Evolutionary conservation across 2,888 invertebrate genomes (phyloP).

Genomic region (Acanthosoma haemorrhoidale): DNA sequence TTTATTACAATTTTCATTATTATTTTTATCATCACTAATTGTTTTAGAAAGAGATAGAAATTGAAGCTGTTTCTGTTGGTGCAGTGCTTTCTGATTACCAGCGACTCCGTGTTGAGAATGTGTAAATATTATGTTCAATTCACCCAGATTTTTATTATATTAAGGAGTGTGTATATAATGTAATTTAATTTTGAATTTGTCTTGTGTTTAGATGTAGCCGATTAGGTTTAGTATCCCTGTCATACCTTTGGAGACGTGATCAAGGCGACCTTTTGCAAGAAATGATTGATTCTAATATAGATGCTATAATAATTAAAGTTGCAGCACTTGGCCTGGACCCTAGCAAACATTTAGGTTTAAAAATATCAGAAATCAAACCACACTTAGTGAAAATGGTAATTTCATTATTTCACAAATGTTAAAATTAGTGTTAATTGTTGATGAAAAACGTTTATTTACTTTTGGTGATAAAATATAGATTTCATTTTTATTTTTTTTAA

Average conservation of each 20-base stretch:
- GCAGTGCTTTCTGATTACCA: constrained; percentile 99
- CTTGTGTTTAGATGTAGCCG: constrained; percentile 69
- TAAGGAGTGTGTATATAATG: background rate
- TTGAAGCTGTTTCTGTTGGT: constrained; percentile 93
- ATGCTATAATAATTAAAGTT: constrained; percentile 95
- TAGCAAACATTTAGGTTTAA: constrained; percentile 77
- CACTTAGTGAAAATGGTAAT: constrained; percentile 77
- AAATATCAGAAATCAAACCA: constrained; percentile 76
- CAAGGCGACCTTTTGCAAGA: constrained; percentile 90
- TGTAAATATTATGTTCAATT: constrained; percentile 61
- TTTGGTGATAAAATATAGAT: too few relatives aligned
- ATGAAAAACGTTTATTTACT: too few relatives aligned
- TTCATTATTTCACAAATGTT: constrained; percentile 34
- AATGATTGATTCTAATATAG: constrained; percentile 89
- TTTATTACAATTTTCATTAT: background rate
- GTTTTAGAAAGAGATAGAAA: constrained; percentile 60
- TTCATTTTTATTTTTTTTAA: background rate
- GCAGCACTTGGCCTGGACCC: constrained; percentile 89
- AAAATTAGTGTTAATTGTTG: too few relatives aligned
- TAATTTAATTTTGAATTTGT: background rate
- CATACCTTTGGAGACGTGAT: constrained; percentile 94
- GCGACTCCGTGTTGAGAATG: constrained; percentile 93
- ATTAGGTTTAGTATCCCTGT: constrained; percentile 79
- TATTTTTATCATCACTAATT: background rate
- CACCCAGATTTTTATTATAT: background rate